Percentiles rank a stretch among this genome's conserved stretches.
Conservation (phyloP, 2,888 invertebrate genomes). For the Tetanocera ferruginea region DNA sequence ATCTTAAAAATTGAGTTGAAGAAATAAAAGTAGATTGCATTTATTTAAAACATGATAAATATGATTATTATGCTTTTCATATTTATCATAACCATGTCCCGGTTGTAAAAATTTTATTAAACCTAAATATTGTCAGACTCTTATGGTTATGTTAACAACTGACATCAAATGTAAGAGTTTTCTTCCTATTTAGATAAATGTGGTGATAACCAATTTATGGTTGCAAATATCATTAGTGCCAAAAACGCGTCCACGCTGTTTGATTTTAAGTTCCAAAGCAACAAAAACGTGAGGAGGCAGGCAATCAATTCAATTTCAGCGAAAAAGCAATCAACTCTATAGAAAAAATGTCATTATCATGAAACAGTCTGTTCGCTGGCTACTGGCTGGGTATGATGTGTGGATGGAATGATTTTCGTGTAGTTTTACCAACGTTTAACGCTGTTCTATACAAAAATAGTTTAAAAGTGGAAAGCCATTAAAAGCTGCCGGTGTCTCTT, state of each 20-base stretch:
- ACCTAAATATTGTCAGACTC: too few species aligned
- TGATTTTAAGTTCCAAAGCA: constrained; percentile 7
- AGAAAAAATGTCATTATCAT: neutral
- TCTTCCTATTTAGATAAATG: too few species aligned
- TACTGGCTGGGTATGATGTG: neutral
- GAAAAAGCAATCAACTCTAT: constrained; percentile 9
- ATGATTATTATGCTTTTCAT: too few species aligned
- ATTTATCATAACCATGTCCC: too few species aligned
- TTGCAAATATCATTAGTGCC: too few species aligned
- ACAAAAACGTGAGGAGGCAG: neutral
- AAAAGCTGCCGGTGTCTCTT: constrained; percentile 9
- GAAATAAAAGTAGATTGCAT: too few species aligned
- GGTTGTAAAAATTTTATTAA: too few species aligned
- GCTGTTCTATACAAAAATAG: neutral
- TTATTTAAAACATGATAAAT: too few species aligned
- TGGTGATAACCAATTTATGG: too few species aligned
- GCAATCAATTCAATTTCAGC: constrained; percentile 19
- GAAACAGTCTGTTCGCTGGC: neutral
- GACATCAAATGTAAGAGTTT: too few species aligned
- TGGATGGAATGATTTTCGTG: neutral
- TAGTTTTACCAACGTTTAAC: neutral
- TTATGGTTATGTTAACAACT: too few species aligned
- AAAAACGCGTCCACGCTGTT: neutral
- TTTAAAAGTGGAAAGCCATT: constrained; percentile 3
- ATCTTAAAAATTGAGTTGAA: too few species aligned